Evolutionary conservation across 2,113 vertebrate genomes (phyloP), one percentile per base, ranked within the genome.

Genomic region (Sander vitreus): DNA sequence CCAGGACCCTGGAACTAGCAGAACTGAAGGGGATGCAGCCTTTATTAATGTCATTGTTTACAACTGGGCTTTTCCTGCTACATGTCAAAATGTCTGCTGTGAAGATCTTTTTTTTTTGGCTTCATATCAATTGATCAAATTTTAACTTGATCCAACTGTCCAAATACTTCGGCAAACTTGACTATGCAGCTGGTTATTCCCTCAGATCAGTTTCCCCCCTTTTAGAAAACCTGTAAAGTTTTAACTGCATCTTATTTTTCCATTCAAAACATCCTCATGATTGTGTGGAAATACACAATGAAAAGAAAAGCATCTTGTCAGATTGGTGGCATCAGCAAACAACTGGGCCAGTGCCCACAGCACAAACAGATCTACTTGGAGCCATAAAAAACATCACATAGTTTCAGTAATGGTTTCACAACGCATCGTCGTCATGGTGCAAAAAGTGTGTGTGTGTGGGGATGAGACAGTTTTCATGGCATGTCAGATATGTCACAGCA

Each of bases 331-430:
- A 73, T 80, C 57, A 64, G 80, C 81, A 89, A 47, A 85, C 83
- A 83, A 70, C 60, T 39, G 62, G 55, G 83, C 64, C 73, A 6
- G 19, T 10, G 53, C 70, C 76, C 80, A 81, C 83, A 75, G 76
- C 86, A 87, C 90, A 85, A 59, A 86, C 64, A 78, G 43, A 87
- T 90, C 81, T 73, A 93, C 78, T 86, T 43, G 71, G 54, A 91
- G 78, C 88, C 70, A 85, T 84, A 71, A 78, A 78, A 83, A 87
- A 91, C 83, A 87, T 89, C 87, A 91, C 90, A 87, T 47, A 73
- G 81, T 84, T 85, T 90, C 78, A 87, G 85, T 73, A 85, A 84
- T 76, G 77, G 62, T 73, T 84, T 80, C 74, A 92, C 85, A 88
- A 86, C 65, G 73, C 67, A 68, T 77, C 21, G 63, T 89, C 25